Conservation (phyloP, 1,140 invertebrate species). For the Plutomurus gul region DNA sequence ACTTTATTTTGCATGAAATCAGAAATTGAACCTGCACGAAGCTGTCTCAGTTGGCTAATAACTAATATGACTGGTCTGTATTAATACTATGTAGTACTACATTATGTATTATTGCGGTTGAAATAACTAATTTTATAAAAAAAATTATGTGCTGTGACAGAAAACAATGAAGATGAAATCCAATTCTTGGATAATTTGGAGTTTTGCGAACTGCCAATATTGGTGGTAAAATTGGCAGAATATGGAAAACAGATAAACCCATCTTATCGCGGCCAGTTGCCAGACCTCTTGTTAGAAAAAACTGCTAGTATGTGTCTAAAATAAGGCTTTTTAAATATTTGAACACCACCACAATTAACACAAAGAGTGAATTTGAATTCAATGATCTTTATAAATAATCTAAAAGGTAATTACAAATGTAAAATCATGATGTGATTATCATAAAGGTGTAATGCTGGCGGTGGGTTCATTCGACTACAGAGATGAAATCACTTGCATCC, state of each 20-base stretch:
- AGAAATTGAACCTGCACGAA: too few relatives aligned
- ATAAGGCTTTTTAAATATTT: neutral
- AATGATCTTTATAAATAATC: neutral
- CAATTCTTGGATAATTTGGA: neutral
- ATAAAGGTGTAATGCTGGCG: neutral
- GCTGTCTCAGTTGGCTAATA: too few relatives aligned
- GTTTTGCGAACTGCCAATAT: constrained; percentile 19
- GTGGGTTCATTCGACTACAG: constrained; percentile 40
- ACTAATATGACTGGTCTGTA: too few relatives aligned
- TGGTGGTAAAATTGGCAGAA: constrained; percentile 31
- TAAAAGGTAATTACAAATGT: neutral
- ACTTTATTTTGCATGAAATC: too few relatives aligned
- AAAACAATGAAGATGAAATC: neutral
- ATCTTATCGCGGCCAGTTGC: neutral
- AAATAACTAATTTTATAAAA: neutral
- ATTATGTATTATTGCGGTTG: too few relatives aligned
- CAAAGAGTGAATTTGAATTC: too few relatives aligned
- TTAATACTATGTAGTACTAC: too few relatives aligned
- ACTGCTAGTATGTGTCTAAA: neutral
- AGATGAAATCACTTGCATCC: constrained; percentile 42
- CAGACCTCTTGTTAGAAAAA: neutral
- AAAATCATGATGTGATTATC: neutral
- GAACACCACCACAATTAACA: too few relatives aligned
- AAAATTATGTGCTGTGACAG: neutral
- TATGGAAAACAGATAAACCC: constrained; percentile 30